Percentiles rank a stretch among this genome's conserved stretches.
Conservation (phyloP, 2,888 invertebrate genomes). For the Tigriopus californicus region DNA sequence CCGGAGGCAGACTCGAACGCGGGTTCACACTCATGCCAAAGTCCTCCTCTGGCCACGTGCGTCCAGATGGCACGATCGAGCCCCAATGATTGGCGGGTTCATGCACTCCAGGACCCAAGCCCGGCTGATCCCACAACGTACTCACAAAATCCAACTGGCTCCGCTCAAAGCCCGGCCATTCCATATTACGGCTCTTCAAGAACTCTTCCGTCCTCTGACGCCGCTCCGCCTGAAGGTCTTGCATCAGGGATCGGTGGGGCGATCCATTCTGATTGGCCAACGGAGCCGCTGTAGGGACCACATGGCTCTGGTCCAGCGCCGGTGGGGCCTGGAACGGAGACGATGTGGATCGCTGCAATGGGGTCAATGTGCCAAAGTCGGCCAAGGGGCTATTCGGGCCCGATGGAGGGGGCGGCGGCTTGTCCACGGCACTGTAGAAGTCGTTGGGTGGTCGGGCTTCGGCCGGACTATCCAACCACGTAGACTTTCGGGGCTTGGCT, state of each 20-base stretch:
- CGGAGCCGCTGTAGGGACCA: too few species aligned
- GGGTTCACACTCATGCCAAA: too few species aligned
- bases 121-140: constrained; percentile 3
- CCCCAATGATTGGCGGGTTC: too few species aligned
- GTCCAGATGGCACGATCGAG: too few species aligned
- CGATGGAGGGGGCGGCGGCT: too few species aligned
- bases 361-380: constrained; percentile 11
- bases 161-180: constrained; percentile 10
- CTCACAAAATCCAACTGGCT: background rate
- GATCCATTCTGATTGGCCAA: constrained; percentile 6
- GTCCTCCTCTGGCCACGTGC: too few species aligned
- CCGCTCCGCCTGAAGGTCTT: constrained; percentile 18
- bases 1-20: too few species aligned
- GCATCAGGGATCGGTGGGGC: constrained; percentile 15
- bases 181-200: constrained; percentile 5
- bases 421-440: background rate
- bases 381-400: background rate
- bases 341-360: constrained; percentile 1
- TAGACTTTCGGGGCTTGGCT: background rate
- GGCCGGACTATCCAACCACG: background rate
- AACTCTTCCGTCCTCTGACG: constrained; percentile 16
- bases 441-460: too few species aligned
- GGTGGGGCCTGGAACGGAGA: constrained; percentile 8
- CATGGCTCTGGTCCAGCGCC: background rate
- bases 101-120: background rate